phyloP scores from a whole-genome alignment of 2,888 invertebrate genomes.

The Dione juno region DNA sequence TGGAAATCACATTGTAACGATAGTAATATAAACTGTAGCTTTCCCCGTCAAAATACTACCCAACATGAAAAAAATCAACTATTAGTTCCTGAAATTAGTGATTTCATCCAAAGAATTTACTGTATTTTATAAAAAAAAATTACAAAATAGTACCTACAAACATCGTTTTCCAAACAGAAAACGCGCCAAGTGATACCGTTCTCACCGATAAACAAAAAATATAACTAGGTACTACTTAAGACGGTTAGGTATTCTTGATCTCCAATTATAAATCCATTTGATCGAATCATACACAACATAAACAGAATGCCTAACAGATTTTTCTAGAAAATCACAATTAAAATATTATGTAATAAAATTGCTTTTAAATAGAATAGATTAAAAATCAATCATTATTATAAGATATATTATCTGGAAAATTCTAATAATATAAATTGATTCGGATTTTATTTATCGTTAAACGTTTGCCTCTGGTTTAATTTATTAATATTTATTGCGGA shows the following conservation, averaged over 20 bases:
- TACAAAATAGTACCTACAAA: too few species aligned
- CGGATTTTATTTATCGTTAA: conserved; percentile 2
- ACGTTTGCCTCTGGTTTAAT: background rate
- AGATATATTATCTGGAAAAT: conserved; percentile 1
- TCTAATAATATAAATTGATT: background rate
- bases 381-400: conserved; percentile 14
- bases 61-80: too few species aligned
- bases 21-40: too few species aligned
- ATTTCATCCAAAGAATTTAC: too few species aligned
- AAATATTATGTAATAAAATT: conserved; percentile 4
- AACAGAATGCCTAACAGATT: background rate
- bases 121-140: too few species aligned
- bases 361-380: conserved; percentile 16
- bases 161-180: background rate
- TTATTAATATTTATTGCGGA: background rate
- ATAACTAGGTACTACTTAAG: background rate
- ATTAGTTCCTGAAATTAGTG: too few species aligned
- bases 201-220: background rate
- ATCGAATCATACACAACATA: background rate
- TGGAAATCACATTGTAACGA: too few species aligned
- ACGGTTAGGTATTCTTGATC: background rate
- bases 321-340: conserved; percentile 1
- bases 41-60: too few species aligned
- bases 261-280: conserved; percentile 22
- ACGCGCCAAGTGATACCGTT: background rate